Evolutionary conservation across 2,797 vertebrate species (phyloP).

Genomic region (Anas bernieri): DNA sequence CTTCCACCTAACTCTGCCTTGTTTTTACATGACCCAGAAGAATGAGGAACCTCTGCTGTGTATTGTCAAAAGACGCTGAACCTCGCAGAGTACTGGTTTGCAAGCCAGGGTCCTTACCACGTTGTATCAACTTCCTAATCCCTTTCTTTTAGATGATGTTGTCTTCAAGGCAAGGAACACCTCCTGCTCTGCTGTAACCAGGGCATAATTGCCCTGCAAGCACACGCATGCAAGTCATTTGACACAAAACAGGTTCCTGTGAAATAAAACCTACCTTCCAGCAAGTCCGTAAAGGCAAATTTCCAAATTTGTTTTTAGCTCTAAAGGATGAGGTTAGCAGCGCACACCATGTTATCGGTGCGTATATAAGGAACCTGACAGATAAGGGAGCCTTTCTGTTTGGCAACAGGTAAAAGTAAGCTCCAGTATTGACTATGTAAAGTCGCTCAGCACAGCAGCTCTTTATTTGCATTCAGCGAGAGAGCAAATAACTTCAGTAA

Average conservation of each 20-base stretch:
- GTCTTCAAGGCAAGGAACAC: not conserved
- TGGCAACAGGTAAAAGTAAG: slow-evolving; percentile 1
- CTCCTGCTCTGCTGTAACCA: not conserved
- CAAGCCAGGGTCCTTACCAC: not conserved
- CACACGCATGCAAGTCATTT: rapidly evolving
- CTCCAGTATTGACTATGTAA: slow-evolving; percentile 11
- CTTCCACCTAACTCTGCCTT: not conserved
- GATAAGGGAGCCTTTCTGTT: not conserved
- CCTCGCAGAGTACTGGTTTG: not conserved
- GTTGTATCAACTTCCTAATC: not conserved
- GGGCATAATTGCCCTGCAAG: not conserved
- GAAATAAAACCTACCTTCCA: not conserved
- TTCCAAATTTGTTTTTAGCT: not conserved
- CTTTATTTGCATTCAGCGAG: slow-evolving; percentile 13
- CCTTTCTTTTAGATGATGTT: not conserved
- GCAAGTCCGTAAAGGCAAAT: not conserved
- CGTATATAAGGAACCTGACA: not conserved
- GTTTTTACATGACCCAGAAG: not conserved
- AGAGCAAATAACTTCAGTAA: slow-evolving; percentile 25
- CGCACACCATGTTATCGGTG: not conserved
- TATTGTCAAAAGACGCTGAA: not conserved
- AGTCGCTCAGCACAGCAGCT: not conserved
- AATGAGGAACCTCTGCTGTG: not conserved
- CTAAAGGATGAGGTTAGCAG: not conserved
- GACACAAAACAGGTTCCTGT: not conserved